Percentiles rank a stretch among this genome's conserved stretches.
Evolutionary conservation across 1,140 invertebrate genomes (phyloP).

Genomic region (Caenorhabditis latens): DNA sequence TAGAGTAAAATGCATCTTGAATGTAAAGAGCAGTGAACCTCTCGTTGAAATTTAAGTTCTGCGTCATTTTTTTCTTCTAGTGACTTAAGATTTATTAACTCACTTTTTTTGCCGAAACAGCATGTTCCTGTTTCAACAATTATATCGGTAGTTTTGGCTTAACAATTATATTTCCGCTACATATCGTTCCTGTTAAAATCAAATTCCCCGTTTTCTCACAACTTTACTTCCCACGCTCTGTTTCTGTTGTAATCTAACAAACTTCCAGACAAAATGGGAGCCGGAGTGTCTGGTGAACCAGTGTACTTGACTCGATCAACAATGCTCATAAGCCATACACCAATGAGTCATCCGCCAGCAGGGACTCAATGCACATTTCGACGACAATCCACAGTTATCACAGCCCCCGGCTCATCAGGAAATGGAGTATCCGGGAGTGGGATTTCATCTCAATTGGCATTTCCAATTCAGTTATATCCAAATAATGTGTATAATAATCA

Average conservation of each 20-base stretch:
- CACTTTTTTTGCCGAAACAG: too few species aligned
- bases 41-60: too few species aligned
- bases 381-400: conserved; percentile 17
- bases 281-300: conserved; percentile 19
- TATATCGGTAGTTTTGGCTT: too few species aligned
- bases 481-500: conserved; percentile 53
- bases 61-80: too few species aligned
- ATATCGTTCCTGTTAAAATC: too few species aligned
- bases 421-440: not conserved
- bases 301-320: conserved; percentile 41
- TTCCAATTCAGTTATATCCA: conserved; percentile 34
- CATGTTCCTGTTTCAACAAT: too few species aligned
- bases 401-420: not conserved
- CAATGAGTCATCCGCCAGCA: conserved; percentile 11
- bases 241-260: not conserved
- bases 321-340: conserved; percentile 49
- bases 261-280: conserved; percentile 1
- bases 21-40: too few species aligned
- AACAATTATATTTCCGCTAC: too few species aligned
- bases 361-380: conserved; percentile 29
- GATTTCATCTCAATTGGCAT: conserved; percentile 16
- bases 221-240: too few species aligned
- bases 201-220: too few species aligned
- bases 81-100: too few species aligned
- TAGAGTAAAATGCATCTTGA: too few species aligned